Evolutionary conservation across 64 coral and sea anemone genomes (phyloP), one percentile per base, ranked within the genome.

Genomic region (Dendrophyllia cribrosa): DNA sequence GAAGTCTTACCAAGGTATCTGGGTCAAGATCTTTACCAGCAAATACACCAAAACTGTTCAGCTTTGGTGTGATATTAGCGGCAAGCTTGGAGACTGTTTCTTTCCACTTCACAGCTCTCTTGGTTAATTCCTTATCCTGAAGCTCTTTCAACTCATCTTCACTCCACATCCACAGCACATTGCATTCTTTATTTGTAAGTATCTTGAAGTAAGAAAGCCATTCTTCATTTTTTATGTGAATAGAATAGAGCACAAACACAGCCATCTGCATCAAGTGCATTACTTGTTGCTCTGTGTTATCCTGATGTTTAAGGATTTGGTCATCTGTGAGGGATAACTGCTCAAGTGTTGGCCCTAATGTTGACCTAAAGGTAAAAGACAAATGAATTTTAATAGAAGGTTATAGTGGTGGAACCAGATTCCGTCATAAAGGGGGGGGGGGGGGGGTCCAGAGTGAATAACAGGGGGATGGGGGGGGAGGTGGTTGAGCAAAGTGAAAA

Each of bases 161-260:
- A 78, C 45, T 87, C 91, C 91, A 93, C 73, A 78, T 76, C 91
- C 91, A 93, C 14, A 93, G 49, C 9, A 61, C 24, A 78, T 93
- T 13, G 55, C 91, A 93, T 65, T 65, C 23, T 48, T 87, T 76
- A 6, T 76, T 73, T 23, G 56, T 53, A 50, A 93, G 58, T n/a
- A 93, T 50, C 22, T 93, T 77, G 43, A 93, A 93, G 70, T 78
- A 93, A 10, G 91, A 71, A 23, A 78, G 51, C 91, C 91, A 93
- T 43, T 82, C 16, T 9, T 93, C 81, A 79, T 78, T 59, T 22
- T 74, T 87, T 16, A 67, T 77, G 53, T 93, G 91, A 68, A 86
- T 5, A 4, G 81, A 83, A 87, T 93, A 93, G 8, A 93, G 83
- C 14, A 93, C 71, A 69, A 77, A 93, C 17, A 93, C 19, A 44